Evolutionary conservation across 53 echinoderm and acorn worm species (phyloP).

Genomic region (Pentamera pediparva): DNA sequence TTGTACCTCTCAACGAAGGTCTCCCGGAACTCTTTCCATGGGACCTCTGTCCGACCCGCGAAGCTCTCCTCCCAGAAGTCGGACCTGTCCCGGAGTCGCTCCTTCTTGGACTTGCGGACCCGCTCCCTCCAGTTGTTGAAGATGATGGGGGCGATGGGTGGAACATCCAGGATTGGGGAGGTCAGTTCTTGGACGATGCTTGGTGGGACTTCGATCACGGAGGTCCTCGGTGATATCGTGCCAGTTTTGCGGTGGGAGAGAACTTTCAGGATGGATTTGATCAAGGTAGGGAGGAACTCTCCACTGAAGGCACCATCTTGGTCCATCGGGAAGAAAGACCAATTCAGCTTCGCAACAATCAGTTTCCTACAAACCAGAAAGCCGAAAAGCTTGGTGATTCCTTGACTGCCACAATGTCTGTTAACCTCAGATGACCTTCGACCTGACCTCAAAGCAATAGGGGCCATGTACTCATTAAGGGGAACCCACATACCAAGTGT

Average conservation of each 20-base stretch:
- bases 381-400: no score
- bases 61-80: conserved; percentile 91
- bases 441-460: no score
- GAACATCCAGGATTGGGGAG: not conserved
- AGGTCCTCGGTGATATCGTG: not conserved
- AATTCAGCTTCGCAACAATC: conserved; percentile 80
- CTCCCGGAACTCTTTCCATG: conserved; percentile 69
- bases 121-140: conserved; percentile 13
- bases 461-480: no score
- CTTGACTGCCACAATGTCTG: no score
- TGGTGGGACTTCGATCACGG: not conserved
- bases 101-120: conserved; percentile 16
- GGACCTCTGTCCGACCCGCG: conserved; percentile 38
- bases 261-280: conserved; percentile 26
- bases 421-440: no score
- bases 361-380: conserved; percentile 48
- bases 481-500: no score
- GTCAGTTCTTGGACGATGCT: not conserved
- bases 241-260: not conserved
- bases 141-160: not conserved
- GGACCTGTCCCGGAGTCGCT: not conserved
- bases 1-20: conserved; percentile 59
- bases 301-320: not conserved
- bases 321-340: conserved; percentile 73
- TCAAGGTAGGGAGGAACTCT: conserved; percentile 6